These are phyloP conservation scores for Macrotis lagotis DNA, from an alignment of 2,113 vertebrate genomes.

Conservation along the genomic window DNA sequence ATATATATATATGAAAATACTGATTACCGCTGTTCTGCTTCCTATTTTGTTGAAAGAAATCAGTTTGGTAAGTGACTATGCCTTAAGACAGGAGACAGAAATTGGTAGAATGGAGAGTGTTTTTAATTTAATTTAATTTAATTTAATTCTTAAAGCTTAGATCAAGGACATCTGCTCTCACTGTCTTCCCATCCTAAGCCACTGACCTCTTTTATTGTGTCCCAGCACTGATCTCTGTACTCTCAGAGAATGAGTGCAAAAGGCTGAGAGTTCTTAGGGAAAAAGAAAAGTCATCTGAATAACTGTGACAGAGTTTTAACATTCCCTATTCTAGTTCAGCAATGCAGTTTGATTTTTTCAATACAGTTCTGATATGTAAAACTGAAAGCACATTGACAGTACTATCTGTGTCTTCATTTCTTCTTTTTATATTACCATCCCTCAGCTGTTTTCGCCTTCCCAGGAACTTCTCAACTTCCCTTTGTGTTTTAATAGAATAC, in stretches of 20 bases:
- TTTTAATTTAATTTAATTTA: too few species aligned
- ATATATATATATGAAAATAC: not conserved
- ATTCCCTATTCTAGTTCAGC: not conserved
- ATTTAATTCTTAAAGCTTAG: not conserved
- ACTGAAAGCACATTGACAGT: not conserved
- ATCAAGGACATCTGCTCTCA: not conserved
- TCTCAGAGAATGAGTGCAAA: not conserved
- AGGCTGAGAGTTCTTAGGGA: too few species aligned
- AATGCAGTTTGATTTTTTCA: too few species aligned
- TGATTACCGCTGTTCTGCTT: not conserved
- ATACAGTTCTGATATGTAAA: not conserved
- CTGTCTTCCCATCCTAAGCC: not conserved
- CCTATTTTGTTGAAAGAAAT: not conserved
- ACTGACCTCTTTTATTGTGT: accelerated
- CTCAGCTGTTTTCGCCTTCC: too few species aligned
- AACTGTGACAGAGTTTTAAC: accelerated
- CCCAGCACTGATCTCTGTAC: not conserved
- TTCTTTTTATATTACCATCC: not conserved
- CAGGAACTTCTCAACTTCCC: not conserved
- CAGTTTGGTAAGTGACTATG: not conserved
- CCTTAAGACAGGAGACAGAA: not conserved
- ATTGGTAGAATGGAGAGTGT: not conserved
- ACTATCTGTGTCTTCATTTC: not conserved
- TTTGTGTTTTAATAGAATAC: not conserved
- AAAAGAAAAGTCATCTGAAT: not conserved